These are phyloP conservation scores for Gobio occitaniae DNA, from an alignment of 2,797 vertebrate species.

Conservation along the genomic window DNA sequence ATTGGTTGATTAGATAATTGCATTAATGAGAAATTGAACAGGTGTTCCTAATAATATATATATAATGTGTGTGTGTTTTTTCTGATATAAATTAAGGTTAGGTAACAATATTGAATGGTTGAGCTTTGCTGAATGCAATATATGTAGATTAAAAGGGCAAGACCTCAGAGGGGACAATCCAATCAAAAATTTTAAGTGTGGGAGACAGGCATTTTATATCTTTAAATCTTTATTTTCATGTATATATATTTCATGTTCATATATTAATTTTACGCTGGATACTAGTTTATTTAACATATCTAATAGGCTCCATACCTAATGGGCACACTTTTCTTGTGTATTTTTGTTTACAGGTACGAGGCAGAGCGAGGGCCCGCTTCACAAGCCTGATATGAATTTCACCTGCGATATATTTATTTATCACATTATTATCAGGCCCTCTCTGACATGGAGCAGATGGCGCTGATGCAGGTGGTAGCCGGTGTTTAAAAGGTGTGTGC, in stretches of 20 bases:
- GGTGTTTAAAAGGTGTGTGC: constrained; percentile 49
- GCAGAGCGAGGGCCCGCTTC: constrained; percentile 13
- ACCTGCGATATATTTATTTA: constrained; percentile 49
- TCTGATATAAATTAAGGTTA: not conserved
- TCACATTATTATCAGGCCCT: constrained; percentile 35
- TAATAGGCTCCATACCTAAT: not conserved
- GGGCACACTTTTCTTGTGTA: not conserved
- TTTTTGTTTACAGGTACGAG: constrained; percentile 15
- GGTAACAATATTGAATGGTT: not conserved
- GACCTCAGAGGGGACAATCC: not conserved
- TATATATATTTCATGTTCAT: no score
- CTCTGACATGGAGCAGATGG: constrained; percentile 49
- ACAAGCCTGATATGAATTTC: constrained; percentile 23
- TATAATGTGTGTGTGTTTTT: no score
- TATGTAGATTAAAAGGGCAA: not conserved
- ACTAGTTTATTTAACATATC: not conserved
- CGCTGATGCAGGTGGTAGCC: constrained; percentile 46
- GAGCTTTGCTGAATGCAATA: not conserved
- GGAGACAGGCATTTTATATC: no score
- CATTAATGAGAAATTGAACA: no score
- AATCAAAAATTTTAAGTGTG: not conserved
- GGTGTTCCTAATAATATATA: no score
- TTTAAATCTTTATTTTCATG: not conserved
- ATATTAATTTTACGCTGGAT: not conserved
- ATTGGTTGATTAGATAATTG: no score